These are phyloP conservation scores for Syrrhaptes paradoxus DNA, from an alignment of 2,113 vertebrate genomes.

Conservation along the genomic window DNA sequence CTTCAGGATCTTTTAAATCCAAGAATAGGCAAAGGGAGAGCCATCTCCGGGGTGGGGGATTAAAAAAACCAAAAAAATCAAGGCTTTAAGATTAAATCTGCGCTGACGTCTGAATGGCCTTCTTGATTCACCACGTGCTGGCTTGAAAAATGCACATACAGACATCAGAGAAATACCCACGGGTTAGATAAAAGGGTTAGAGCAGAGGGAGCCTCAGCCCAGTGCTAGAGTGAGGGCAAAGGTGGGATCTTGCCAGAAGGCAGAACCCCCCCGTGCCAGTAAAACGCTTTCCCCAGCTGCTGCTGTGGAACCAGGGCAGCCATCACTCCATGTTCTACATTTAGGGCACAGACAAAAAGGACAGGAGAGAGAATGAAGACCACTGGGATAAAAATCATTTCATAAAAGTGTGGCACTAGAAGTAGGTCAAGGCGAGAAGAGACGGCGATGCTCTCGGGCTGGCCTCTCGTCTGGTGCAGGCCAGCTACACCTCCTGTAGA, in stretches of 20 bases:
- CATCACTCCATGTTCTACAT: not conserved
- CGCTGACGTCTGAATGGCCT: not conserved
- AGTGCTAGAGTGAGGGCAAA: not conserved
- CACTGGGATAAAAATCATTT: not conserved
- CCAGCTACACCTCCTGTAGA: not conserved
- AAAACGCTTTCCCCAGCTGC: not conserved
- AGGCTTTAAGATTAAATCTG: not conserved
- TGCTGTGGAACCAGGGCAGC: not conserved
- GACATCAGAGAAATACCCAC: not conserved
- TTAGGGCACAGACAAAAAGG: not conserved
- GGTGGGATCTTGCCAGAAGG: not conserved
- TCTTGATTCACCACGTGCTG: not conserved
- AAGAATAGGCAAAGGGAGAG: not conserved
- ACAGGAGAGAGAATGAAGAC: not conserved
- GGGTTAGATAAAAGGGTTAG: not conserved
- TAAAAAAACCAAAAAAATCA: not conserved
- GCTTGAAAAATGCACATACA: not conserved
- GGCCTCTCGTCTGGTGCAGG: not conserved
- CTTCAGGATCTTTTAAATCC: not conserved
- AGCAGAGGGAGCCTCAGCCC: not conserved
- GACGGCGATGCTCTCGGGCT: not conserved
- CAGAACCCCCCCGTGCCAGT: not conserved
- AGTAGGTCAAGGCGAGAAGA: not conserved
- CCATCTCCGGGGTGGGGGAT: not conserved
- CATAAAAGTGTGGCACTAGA: not conserved